Base-by-base conservation (phyloP, 2,797 vertebrate genomes). In the Pogonophryne albipinna region DNA sequence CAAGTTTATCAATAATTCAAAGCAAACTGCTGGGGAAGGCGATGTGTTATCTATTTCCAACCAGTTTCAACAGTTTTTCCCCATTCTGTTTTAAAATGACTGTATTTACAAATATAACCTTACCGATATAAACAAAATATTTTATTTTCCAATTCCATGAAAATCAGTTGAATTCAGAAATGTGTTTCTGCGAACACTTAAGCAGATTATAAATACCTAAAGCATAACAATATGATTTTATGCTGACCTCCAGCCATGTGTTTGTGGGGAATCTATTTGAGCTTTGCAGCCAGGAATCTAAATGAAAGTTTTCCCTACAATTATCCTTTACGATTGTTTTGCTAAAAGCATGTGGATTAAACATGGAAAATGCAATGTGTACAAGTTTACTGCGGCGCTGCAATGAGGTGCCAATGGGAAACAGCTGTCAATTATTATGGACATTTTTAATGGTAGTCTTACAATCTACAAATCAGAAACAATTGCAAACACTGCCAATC, bases 1-100 rank as follows among this genome's bases (percentile, higher is more conserved):
- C 62, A 10, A 27, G 45, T 74, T 52, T 19, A 80, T 79, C 57
- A 82, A 80, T 78, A 79, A 76, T 77, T 85, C 45, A 76, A 45
- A 72, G 49, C 61, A 61, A 66, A 63, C 57, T 45, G 45, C n/a
- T 69, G 51, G 23, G 38, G 41, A 58, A 56, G 45, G 63, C 55
- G 50, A 74, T 63, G 23, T 19, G 27, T 78, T 45, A 63, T 64
- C 62, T 34, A 61, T 70, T 75, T 72, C 49, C 19, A 38, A 68
- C 12, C 16, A 45, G 17, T 66, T 17, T 57, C 19, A 52, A 71
- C 51, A 79, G 16, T 14, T 60, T 20, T 63, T 61, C 3, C 31
- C 44, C 9, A 4, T 46, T 14, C 13, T 45, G 6, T 68, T 63
- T 52, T 15, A 65, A 65, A 69, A 79, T 19, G n/a, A 46, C 27